A percentile compares a stretch with the other conserved stretches of the same genome.
phyloP scores from a whole-genome alignment of 1,140 invertebrate genomes.

The Laodelphax striatellus region DNA sequence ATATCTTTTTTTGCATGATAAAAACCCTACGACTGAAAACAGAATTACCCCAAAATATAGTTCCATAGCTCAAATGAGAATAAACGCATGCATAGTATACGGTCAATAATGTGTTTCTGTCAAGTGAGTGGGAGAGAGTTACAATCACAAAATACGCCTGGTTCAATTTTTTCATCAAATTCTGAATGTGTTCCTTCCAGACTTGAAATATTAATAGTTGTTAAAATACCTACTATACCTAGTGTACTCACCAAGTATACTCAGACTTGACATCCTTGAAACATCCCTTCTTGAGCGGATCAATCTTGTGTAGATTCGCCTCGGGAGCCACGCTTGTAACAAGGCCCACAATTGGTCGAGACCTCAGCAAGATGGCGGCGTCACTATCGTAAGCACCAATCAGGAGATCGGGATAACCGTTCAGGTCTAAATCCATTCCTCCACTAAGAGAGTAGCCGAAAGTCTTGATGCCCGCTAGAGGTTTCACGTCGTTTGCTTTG shows the following conservation, averaged over 20 bases:
- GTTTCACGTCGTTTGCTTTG: background rate
- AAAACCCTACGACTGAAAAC: no score
- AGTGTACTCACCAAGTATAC: conserved; percentile 55
- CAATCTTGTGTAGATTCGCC: conserved; percentile 56
- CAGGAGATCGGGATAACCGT: conserved; percentile 85
- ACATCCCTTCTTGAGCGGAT: conserved; percentile 65
- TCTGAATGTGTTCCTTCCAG: no score
- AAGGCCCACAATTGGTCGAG: conserved; percentile 79
- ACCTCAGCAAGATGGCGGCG: conserved; percentile 55
- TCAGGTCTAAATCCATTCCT: conserved; percentile 78
- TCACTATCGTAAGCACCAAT: conserved; percentile 79
- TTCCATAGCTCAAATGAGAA: no score
- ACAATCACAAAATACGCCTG: no score
- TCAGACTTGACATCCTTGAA: conserved; percentile 45
- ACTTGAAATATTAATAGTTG: no score
- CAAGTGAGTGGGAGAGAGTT: no score
- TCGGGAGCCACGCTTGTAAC: conserved; percentile 48
- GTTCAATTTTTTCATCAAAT: no score
- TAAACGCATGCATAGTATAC: no score
- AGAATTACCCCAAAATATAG: no score
- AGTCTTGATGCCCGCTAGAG: conserved; percentile 43
- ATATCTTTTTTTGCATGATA: no score
- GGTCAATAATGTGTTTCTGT: no score
- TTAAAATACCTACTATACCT: no score
- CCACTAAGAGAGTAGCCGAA: conserved; percentile 86